Conservation (phyloP, 2,888 invertebrate species). For the Dolichomitus sp. region DNA sequence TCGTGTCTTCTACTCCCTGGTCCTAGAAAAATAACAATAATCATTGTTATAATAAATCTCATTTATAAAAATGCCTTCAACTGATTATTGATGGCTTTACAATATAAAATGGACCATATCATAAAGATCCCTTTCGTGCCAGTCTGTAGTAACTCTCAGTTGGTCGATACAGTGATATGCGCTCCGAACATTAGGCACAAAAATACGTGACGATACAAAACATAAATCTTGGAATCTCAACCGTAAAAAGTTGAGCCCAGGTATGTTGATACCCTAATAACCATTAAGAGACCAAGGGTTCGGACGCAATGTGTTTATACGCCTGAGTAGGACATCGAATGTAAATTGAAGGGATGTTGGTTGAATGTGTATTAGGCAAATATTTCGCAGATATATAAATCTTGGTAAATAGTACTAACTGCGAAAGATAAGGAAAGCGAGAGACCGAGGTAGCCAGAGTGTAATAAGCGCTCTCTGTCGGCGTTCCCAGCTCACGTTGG, state of each 20-base stretch:
- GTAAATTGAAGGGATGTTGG: neutral
- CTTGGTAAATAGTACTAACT: slow-evolving; percentile 22
- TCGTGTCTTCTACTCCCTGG: slow-evolving; percentile 57
- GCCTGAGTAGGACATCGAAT: neutral
- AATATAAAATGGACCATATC: neutral
- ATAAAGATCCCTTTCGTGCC: neutral
- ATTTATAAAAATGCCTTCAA: neutral
- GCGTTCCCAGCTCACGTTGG: slow-evolving; percentile 67
- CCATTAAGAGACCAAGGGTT: neutral
- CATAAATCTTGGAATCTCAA: neutral
- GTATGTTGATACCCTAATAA: neutral
- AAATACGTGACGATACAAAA: neutral
- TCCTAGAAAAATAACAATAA: slow-evolving; percentile 33
- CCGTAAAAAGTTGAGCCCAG: neutral
- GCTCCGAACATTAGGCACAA: neutral
- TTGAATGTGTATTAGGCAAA: neutral
- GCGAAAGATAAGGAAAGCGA: slow-evolving; percentile 58
- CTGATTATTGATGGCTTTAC: neutral
- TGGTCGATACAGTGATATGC: neutral
- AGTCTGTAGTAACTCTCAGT: neutral
- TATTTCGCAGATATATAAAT: neutral
- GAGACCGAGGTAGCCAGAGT: slow-evolving; percentile 45
- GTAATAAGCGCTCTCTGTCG: slow-evolving; percentile 70
- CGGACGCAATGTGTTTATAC: neutral
- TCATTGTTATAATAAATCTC: neutral